Evolutionary conservation across 2,888 invertebrate genomes (phyloP), one percentile per base, ranked within the genome.

Genomic region (Drosophila robusta): DNA sequence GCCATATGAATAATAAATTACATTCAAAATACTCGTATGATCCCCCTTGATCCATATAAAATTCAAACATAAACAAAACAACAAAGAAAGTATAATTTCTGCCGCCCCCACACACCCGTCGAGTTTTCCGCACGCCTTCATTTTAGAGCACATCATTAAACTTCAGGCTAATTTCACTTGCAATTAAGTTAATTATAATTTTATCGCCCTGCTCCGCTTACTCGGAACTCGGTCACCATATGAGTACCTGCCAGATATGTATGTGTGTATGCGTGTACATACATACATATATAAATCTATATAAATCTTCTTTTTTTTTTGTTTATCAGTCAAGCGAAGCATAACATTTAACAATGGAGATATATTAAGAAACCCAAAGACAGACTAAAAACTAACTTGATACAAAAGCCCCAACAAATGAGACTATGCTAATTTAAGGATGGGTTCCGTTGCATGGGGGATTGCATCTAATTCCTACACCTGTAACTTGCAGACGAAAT

Each of bases 111-210:
- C 32, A 16, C 36, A n/a, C 38, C 46, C 16, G 38, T 44, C 36
- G 34, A 9, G 24, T 45, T 49, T 75, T 62, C 52, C 66, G 60
- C 78, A 75, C 63, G 61, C 77, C 61, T 76, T 65, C 60, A 51
- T 60, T 46, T 62, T 29, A 42, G 52, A 67, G 75, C 78, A 84
- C 60, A 49, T 71, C 85, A 81, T 81, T 81, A 86, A 86, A 80
- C 84, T 57, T 74, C 64, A 55, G 58, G 49, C 87, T 75, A 87
- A 81, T 87, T 87, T 81, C 85, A 84, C 87, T 81, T 84, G 87
- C 81, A 84, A 81, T 81, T 87, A 81, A 81, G 65, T 81, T 84
- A 81, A 81, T 81, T 81, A 84, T 81, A 78, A 75, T 87, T 84
- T 72, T 84, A 84, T 87, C 81, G 72, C 84, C 84, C 57, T 56